Evolutionary conservation across 2,888 invertebrate genomes (phyloP).

Genomic region (Thymelicus acteon): DNA sequence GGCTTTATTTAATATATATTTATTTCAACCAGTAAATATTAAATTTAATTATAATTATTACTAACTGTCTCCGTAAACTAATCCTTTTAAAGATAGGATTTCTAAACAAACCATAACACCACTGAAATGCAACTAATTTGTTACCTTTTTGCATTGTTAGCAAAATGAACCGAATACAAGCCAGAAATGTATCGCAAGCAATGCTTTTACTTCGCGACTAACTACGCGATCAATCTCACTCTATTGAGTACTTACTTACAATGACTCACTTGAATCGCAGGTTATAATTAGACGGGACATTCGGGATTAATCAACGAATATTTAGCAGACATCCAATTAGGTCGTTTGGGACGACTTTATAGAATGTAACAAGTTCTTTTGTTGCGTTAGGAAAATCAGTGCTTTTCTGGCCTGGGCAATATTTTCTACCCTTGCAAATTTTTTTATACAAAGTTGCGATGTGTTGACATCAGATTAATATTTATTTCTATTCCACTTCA

Average conservation of each 20-base stretch:
- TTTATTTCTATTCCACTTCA: too few relatives aligned
- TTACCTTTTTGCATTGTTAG: conserved; percentile 8
- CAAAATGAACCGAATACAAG: conserved; percentile 13
- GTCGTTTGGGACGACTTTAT: background rate
- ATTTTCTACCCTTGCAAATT: too few relatives aligned
- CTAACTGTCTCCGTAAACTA: too few relatives aligned
- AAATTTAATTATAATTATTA: too few relatives aligned
- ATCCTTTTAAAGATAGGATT: too few relatives aligned
- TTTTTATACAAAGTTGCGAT: too few relatives aligned
- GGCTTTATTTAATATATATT: too few relatives aligned
- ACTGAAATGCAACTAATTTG: background rate
- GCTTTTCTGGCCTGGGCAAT: too few relatives aligned
- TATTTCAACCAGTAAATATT: too few relatives aligned
- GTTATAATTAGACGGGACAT: conserved; percentile 27
- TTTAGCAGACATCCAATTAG: background rate
- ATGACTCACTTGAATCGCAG: conserved; percentile 16
- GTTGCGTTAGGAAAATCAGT: too few relatives aligned
- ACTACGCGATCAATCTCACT: conserved; percentile 29
- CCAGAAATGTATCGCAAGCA: conserved; percentile 9
- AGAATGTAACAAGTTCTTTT: too few relatives aligned
- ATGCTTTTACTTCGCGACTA: conserved; percentile 3
- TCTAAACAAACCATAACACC: background rate
- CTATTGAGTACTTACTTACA: conserved; percentile 24
- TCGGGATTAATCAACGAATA: background rate
- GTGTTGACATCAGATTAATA: too few relatives aligned